Evolutionary conservation across 2,797 vertebrate genomes (phyloP).

Genomic region (Hydrolagus colliei): DNA sequence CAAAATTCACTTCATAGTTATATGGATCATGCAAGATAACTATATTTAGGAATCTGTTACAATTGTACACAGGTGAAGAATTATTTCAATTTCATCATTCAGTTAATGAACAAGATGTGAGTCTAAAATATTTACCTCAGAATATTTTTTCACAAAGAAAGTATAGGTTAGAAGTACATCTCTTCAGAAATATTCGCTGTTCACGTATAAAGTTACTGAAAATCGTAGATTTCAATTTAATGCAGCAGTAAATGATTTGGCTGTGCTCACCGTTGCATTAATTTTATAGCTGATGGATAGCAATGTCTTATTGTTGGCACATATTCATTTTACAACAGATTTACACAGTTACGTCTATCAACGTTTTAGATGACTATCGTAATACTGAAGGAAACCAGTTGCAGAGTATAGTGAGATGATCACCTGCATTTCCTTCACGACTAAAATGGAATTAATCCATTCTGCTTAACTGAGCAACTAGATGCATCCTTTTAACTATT

Average conservation of each 20-base stretch:
- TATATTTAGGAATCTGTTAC: constrained; percentile 11
- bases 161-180: constrained; percentile 17
- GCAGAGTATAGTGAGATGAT: neutral
- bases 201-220: constrained; percentile 23
- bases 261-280: constrained; percentile 19
- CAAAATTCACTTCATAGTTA: constrained; percentile 41
- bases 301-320: constrained; percentile 21
- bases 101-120: neutral
- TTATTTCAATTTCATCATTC: constrained; percentile 20
- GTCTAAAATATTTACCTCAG: neutral
- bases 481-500: too few relatives aligned
- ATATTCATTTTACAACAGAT: constrained; percentile 16
- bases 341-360: neutral
- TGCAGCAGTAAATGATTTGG: constrained; percentile 6
- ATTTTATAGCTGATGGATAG: constrained; percentile 8
- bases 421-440: neutral
- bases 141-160: constrained; percentile 11
- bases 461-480: neutral
- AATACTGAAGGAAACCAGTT: neutral
- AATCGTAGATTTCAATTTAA: constrained; percentile 19
- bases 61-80: constrained; percentile 28
- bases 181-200: constrained; percentile 25
- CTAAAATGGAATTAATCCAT: neutral
- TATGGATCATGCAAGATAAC: constrained; percentile 24
- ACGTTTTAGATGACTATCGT: neutral